These are phyloP conservation scores for Eumaeus atala DNA, from an alignment of 1,140 invertebrate genomes.

Conservation along the genomic window DNA sequence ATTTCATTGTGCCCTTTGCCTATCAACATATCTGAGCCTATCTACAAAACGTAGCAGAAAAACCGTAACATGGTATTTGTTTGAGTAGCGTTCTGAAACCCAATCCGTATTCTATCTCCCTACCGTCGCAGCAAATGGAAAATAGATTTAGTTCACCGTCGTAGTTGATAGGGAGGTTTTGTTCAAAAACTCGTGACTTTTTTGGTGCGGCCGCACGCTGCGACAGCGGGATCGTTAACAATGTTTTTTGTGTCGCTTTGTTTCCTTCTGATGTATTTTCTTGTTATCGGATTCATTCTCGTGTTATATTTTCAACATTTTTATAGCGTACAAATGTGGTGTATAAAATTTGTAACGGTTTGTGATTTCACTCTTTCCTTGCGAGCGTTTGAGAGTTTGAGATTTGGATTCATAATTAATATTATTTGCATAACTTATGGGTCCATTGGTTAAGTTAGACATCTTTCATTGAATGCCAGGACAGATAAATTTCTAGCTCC, in stretches of 20 bases:
- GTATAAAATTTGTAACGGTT: too few relatives aligned
- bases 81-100: not conserved
- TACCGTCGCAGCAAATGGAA: conserved; percentile 9
- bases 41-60: too few relatives aligned
- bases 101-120: not conserved
- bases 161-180: conserved; percentile 3
- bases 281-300: conserved; percentile 1
- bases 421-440: too few relatives aligned
- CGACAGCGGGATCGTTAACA: conserved; percentile 10
- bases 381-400: too few relatives aligned
- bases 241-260: conserved; percentile 14
- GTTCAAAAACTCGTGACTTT: conserved; percentile 12
- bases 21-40: too few relatives aligned
- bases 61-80: not conserved
- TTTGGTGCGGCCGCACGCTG: conserved; percentile 10
- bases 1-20: too few relatives aligned
- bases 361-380: too few relatives aligned
- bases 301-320: conserved; percentile 1
- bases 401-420: too few relatives aligned
- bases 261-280: conserved; percentile 5
- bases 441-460: too few relatives aligned
- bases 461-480: too few relatives aligned
- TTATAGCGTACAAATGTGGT: not conserved
- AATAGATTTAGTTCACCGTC: conserved; percentile 11
- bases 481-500: too few relatives aligned